Evolutionary conservation across 2,797 vertebrate species (phyloP).

Genomic region (Pitangus sulphuratus): DNA sequence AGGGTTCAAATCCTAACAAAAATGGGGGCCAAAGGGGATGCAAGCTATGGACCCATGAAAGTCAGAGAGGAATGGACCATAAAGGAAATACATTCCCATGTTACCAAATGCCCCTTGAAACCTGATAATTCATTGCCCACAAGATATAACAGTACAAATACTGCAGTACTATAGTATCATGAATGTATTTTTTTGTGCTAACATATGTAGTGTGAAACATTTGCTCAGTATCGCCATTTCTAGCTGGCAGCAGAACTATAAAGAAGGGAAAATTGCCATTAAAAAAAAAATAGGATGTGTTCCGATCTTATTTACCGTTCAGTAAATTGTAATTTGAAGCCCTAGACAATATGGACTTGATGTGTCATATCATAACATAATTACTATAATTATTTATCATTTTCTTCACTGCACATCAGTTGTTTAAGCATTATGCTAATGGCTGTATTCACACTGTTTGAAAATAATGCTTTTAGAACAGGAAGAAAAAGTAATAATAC

Average conservation of each 20-base stretch:
- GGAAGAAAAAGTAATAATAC: neutral
- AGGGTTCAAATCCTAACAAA: neutral
- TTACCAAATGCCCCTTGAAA: neutral
- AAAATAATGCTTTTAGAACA: neutral
- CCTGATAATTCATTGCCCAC: neutral
- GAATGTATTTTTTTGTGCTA: neutral
- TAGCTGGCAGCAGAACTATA: neutral
- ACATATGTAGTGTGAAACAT: neutral
- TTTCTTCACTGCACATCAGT: neutral
- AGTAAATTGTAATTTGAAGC: neutral
- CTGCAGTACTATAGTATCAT: neutral
- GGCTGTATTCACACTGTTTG: neutral
- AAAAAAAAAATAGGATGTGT: neutral
- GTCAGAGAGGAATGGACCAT: neutral
- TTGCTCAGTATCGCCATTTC: neutral
- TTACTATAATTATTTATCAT: slow-evolving; percentile 32
- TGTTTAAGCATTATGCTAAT: neutral
- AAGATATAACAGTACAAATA: neutral
- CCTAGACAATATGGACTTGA: neutral
- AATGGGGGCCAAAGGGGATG: neutral
- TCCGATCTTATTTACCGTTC: neutral
- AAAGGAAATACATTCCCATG: neutral
- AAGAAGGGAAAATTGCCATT: neutral
- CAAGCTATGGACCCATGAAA: neutral
- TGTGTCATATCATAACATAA: neutral